These are phyloP conservation scores for Sebastes nivosus DNA, from an alignment of 2,797 vertebrate species.

Conservation along the genomic window DNA sequence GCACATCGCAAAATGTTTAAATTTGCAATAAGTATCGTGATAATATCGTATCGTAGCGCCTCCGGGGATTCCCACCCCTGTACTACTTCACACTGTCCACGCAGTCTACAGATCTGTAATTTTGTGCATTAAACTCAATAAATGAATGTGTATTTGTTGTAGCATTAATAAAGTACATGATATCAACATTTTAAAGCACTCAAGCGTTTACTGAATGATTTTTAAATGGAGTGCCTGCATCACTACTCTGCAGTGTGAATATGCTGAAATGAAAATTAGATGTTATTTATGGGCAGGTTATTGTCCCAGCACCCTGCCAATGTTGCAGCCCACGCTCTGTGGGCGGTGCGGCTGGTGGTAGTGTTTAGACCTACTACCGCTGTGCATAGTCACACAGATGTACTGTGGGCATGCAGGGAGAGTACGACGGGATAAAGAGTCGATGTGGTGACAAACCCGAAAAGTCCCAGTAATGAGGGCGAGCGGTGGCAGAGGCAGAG, in stretches of 20 bases:
- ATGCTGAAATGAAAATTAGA: conserved; percentile 59
- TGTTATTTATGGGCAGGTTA: conserved; percentile 74
- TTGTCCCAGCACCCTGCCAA: conserved; percentile 61
- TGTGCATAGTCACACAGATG: conserved; percentile 48
- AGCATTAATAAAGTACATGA: conserved; percentile 6
- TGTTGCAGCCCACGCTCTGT: conserved; percentile 71
- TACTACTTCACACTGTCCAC: neutral
- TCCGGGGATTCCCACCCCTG: too few species aligned
- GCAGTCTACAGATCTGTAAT: neutral
- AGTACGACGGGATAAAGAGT: conserved; percentile 12
- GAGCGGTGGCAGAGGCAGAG: conserved; percentile 30
- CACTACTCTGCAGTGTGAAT: conserved; percentile 52
- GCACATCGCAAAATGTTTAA: too few species aligned
- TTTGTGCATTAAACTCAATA: neutral
- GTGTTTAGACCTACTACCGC: conserved; percentile 54
- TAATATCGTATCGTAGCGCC: too few species aligned
- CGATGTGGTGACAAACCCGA: conserved; percentile 31
- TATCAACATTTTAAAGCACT: conserved; percentile 29
- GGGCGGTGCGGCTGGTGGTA: conserved; percentile 62
- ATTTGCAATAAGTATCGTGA: too few species aligned
- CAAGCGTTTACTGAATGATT: conserved; percentile 10
- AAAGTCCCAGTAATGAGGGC: conserved; percentile 38
- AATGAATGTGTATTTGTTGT: neutral
- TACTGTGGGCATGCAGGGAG: conserved; percentile 30
- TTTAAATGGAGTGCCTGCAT: conserved; percentile 19